A percentile compares a stretch with the other conserved stretches of the same genome.
These are phyloP conservation scores for Nematostella vectensis DNA, from an alignment of 92 coral and sea anemone genomes.

Conservation along the genomic window DNA sequence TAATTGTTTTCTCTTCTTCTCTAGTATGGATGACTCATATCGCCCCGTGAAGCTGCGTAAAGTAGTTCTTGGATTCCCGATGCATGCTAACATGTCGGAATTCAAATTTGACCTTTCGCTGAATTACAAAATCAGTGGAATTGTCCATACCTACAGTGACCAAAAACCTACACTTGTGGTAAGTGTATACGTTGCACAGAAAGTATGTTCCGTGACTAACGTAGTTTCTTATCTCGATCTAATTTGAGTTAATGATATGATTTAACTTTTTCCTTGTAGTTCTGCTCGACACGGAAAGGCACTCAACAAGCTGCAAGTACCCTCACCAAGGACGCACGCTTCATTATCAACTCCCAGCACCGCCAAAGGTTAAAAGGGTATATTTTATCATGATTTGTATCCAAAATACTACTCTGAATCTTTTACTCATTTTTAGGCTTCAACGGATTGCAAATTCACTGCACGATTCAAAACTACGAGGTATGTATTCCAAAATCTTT, in stretches of 20 bases:
- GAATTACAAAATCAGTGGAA: constrained; percentile 87
- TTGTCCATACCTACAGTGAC: constrained; percentile 83
- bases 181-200: constrained; percentile 13
- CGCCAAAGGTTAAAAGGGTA: constrained; percentile 79
- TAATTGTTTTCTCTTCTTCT: too few species aligned
- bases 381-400: background rate
- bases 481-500: too few species aligned
- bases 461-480: constrained; percentile 93
- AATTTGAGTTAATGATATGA: too few species aligned
- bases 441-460: constrained; percentile 80
- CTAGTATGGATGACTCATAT: constrained; percentile 90
- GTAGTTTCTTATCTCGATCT: too few species aligned
- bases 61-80: constrained; percentile 87
- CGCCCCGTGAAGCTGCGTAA: constrained; percentile 92
- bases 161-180: constrained; percentile 95
- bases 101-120: constrained; percentile 83
- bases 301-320: constrained; percentile 89
- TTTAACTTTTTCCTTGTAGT: constrained; percentile 25
- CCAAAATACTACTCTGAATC: background rate
- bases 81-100: constrained; percentile 65
- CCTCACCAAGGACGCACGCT: constrained; percentile 78
- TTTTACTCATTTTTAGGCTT: constrained; percentile 30
- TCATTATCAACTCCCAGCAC: constrained; percentile 89
- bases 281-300: constrained; percentile 91
- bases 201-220: background rate